Conservation (phyloP, 2,113 vertebrate species). For the Anarrhichthys ocellatus region DNA sequence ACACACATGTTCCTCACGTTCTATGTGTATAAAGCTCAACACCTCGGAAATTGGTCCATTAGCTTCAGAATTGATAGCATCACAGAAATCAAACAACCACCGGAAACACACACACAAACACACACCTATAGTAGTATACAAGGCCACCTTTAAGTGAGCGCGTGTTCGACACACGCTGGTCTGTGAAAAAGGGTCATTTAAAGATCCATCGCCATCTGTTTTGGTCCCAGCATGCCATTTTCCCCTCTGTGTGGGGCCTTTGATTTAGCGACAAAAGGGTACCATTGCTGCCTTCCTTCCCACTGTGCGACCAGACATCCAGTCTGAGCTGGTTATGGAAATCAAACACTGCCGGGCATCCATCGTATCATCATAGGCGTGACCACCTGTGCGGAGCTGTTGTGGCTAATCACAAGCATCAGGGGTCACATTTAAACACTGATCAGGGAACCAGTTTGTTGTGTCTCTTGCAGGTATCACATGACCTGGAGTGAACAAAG, state of each 20-base stretch:
- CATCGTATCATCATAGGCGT: slow-evolving; percentile 45
- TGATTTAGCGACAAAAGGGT: slow-evolving; percentile 65
- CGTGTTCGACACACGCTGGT: slow-evolving; percentile 58
- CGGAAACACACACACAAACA: slow-evolving; percentile 20
- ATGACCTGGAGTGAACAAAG: slow-evolving; percentile 7
- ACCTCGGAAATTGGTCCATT: slow-evolving; percentile 62
- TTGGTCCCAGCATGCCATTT: slow-evolving; percentile 62
- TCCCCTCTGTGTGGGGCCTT: slow-evolving; percentile 61
- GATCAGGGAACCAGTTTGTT: slow-evolving; percentile 21
- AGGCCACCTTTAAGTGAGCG: slow-evolving; percentile 53
- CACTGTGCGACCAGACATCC: slow-evolving; percentile 58
- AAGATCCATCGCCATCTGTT: slow-evolving; percentile 74
- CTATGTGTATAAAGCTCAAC: slow-evolving; percentile 30
- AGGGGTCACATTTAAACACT: slow-evolving; percentile 40
- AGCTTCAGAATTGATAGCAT: slow-evolving; percentile 57
- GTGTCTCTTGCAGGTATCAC: slow-evolving; percentile 9
- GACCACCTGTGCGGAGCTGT: slow-evolving; percentile 44
- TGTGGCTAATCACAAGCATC: slow-evolving; percentile 50
- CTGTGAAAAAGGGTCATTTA: slow-evolving; percentile 72
- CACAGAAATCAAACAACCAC: slow-evolving; percentile 14
- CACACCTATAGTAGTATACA: neutral
- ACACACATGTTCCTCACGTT: slow-evolving; percentile 14
- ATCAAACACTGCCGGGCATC: slow-evolving; percentile 53
- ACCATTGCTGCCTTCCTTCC: slow-evolving; percentile 43
- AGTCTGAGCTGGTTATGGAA: slow-evolving; percentile 48